Base-by-base conservation (phyloP, 53 echinoderm and acorn worm species). In the Holothuria leucospilota region DNA sequence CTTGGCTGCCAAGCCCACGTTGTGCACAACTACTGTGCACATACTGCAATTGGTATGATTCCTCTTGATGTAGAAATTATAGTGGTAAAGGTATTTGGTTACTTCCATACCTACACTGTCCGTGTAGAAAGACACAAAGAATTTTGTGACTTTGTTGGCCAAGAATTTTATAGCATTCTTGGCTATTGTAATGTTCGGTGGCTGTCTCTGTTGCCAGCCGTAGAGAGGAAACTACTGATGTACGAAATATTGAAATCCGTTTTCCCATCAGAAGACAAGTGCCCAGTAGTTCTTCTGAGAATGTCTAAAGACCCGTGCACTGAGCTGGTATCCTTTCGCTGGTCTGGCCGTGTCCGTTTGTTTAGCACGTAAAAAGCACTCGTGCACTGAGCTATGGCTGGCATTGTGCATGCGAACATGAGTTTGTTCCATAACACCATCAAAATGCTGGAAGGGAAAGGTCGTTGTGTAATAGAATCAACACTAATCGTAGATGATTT, bases 141-240 rank as follows among this genome's bases (percentile, higher is more conserved):
- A 29, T 66, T 66, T 21, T 66, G 66, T 66, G 66, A 66, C 66
- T 66, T 66, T 29, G 66, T 66, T 21, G 66, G 66, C 66, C 66
- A 66, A 21, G 66, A 66, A 66, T 66, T 27, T 21, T 21, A 66
- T 27, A 66, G 8, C 2, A 66, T 29, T 66, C 66, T 66, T 12
- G 66, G 66, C 66, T 66, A 66, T 21, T 66, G 66, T 29, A 66
- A 66, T 66, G 66, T 66, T 66, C 66, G 66, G 10, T 20, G 66
- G 66, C 66, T 66, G 66, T 66, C 29, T 5, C 66, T 66, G 66
- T 66, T 66, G 29, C 66, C 66, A 11, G 66, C 66, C 4, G 29
- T 26, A 5, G 66, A 66, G 66, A 52, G 52, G 52, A 52, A 6
- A 6, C 52, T 52, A 52, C 66, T 29, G 26, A 66, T 66, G 66